Evolutionary conservation across 2,113 vertebrate genomes (phyloP).

Genomic region (zebrafish (Danio rerio)): DNA sequence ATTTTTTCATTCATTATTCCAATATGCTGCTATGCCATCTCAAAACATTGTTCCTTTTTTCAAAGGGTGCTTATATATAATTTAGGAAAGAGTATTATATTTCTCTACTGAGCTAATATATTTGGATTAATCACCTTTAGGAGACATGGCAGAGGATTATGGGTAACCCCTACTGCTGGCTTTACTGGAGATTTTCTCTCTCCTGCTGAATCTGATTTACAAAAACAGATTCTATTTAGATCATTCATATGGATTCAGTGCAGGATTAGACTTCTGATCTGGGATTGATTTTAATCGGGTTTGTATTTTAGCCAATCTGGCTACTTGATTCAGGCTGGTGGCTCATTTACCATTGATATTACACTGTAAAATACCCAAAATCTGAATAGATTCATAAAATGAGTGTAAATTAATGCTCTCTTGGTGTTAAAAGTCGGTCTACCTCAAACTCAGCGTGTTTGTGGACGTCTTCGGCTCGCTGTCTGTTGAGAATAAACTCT

Average conservation of each 20-base stretch:
- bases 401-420: background rate
- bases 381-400: background rate
- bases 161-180: slow-evolving; percentile 14
- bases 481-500: slow-evolving; percentile 97
- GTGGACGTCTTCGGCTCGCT: slow-evolving; percentile 96
- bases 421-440: slow-evolving; percentile 52
- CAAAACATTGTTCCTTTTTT: too few species aligned
- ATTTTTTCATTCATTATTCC: too few species aligned
- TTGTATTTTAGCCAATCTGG: background rate
- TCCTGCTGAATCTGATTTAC: slow-evolving; percentile 15
- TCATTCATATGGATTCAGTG: background rate
- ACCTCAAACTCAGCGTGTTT: slow-evolving; percentile 99
- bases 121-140: slow-evolving; percentile 59
- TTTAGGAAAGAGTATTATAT: slow-evolving; percentile 28
- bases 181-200: slow-evolving; percentile 20
- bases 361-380: too few species aligned
- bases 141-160: slow-evolving; percentile 65
- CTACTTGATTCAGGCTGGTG: slow-evolving; percentile 5
- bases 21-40: too few species aligned
- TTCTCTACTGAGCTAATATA: slow-evolving; percentile 7
- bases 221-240: slow-evolving; percentile 29
- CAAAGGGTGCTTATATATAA: slow-evolving; percentile 48
- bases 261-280: slow-evolving; percentile 29
- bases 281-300: slow-evolving; percentile 18
- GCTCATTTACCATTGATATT: background rate